Evolutionary conservation across 2,797 vertebrate genomes (phyloP), one percentile per base, ranked within the genome.

Genomic region (Falco novaeseelandiae): DNA sequence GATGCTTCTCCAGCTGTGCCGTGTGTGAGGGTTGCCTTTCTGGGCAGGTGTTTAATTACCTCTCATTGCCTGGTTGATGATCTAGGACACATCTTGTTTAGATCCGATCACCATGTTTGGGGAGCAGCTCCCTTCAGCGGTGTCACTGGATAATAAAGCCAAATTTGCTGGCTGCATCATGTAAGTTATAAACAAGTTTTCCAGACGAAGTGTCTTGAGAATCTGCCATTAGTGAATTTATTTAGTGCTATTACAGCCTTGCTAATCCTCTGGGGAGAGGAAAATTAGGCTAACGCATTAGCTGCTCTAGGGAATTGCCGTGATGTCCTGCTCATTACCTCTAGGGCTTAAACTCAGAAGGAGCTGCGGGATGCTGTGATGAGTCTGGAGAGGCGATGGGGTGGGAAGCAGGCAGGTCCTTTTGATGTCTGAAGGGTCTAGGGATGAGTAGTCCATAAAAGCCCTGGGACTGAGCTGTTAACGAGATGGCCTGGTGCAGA

Each of bases 361-460:
- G 7, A 83, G 83, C 65, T 84, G 55, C 1, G 2, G 70, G 80
- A 63, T 90, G 94, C 54, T 80, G 65, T 73, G 61, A 84, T 62
- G 91, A 95, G 91, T 21, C 19, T 19, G 65, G 59, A 88, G 83
- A 91, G 81, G 59, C 1, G 1, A 7, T 27, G 87, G 66, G 80
- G 38, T 57, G 91, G 77, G 90, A 91, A 90, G 62, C 54, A 27
- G 86, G 78, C 38, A 77, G 59, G 1, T 58, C 49, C 92, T 95
- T 94, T 92, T 96, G 96, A 96, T 83, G 92, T 96, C 74, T 87
- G 78, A 85, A 94, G 96, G 93, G 92, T 83, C 96, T 52, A 34
- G 61, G 48, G 78, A 84, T 96, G 90, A 94, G 78, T 87, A 73
- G 81, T 62, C 71, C 57, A 8, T 44, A 48, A 52, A 26, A 84